phyloP scores from a whole-genome alignment of 2,888 invertebrate species.

The Cremastinae sp. region DNA sequence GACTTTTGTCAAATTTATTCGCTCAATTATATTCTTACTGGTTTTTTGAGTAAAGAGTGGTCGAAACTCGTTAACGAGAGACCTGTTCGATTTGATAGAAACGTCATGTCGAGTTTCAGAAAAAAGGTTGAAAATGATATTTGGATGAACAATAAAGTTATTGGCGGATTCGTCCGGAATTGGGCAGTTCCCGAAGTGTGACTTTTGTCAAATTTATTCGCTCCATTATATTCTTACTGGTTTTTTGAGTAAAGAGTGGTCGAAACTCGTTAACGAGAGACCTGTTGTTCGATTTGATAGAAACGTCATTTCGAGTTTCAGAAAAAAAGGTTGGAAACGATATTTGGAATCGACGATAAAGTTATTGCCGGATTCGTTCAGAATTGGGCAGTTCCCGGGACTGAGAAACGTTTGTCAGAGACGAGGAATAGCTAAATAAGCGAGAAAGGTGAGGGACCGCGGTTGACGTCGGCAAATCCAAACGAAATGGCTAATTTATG shows the following conservation, averaged over 20 bases:
- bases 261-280: too few relatives aligned
- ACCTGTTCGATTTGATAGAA: too few relatives aligned
- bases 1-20: slow-evolving; percentile 5
- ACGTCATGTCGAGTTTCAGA: too few relatives aligned
- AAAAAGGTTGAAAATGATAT: background rate
- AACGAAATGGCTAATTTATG: slow-evolving; percentile 64
- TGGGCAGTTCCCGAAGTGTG: background rate
- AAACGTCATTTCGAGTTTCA: too few relatives aligned
- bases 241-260: too few relatives aligned
- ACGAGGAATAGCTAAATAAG: background rate
- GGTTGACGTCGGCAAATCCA: slow-evolving; percentile 48
- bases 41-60: too few relatives aligned
- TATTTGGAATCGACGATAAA: background rate
- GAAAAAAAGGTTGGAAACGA: background rate
- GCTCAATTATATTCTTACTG: too few relatives aligned
- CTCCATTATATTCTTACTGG: too few relatives aligned
- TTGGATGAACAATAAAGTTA: background rate
- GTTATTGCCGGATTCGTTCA: background rate
- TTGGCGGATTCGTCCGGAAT: slow-evolving; percentile 4
- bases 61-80: too few relatives aligned
- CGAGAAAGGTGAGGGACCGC: background rate
- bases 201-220: too few relatives aligned
- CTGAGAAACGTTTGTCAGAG: slow-evolving; percentile 2
- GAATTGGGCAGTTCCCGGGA: slow-evolving; percentile 11
- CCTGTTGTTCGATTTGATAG: too few relatives aligned